phyloP scores from a whole-genome alignment of 2,113 vertebrate genomes.

The Myotis davidii region DNA sequence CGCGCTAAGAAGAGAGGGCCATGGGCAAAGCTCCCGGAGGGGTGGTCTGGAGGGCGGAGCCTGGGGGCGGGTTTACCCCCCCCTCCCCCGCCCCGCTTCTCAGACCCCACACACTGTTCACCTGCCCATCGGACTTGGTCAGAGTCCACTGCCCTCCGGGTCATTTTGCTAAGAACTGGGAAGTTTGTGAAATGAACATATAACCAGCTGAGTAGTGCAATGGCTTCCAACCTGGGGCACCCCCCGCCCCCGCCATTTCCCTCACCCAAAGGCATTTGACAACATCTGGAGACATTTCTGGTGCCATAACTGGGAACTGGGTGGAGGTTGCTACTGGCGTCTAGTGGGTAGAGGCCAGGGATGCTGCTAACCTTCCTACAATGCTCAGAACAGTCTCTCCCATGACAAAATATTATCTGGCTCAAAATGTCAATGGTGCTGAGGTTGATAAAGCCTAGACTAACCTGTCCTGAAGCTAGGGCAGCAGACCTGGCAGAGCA shows the following conservation, averaged over 20 bases:
- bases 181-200: background rate
- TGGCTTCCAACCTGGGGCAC: background rate
- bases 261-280: background rate
- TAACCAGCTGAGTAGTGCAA: too few relatives aligned
- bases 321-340: background rate
- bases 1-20: background rate
- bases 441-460: background rate
- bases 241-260: accelerated
- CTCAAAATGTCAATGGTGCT: background rate
- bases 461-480: background rate
- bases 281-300: background rate
- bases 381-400: background rate
- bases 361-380: background rate
- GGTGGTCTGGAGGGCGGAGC: background rate
- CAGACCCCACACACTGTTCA: background rate
- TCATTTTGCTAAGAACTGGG: background rate
- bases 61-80: background rate
- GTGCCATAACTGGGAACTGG: background rate
- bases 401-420: background rate
- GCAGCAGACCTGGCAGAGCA: background rate
- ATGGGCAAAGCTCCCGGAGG: background rate
- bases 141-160: background rate
- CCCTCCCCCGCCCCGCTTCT: too few relatives aligned
- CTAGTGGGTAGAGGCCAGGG: background rate
- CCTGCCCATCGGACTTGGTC: background rate